phyloP scores from a whole-genome alignment of 92 coral and sea anemone genomes.

The Porites lobata region DNA sequence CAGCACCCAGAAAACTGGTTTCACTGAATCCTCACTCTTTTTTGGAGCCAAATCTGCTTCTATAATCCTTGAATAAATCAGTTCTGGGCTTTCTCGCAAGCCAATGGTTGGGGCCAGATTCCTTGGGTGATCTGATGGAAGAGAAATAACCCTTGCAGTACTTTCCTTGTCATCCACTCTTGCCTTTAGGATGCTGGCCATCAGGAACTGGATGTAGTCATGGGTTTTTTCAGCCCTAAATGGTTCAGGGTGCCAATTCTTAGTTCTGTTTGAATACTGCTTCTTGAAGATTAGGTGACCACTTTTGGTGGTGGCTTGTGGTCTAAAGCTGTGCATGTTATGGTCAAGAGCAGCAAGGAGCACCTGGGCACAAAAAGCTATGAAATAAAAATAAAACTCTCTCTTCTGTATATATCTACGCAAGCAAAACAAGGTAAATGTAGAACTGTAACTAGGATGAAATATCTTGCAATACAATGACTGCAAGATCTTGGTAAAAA shows the following conservation, averaged over 20 bases:
- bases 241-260: constrained; percentile 36
- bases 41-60: constrained; percentile 11
- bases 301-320: constrained; percentile 9
- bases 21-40: no score
- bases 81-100: constrained; percentile 19
- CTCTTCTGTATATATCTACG: neutral
- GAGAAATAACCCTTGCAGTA: constrained; percentile 18
- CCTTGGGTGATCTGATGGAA: constrained; percentile 24
- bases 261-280: constrained; percentile 31
- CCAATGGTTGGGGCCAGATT: constrained; percentile 36
- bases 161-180: constrained; percentile 7
- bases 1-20: no score
- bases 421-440: neutral
- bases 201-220: constrained; percentile 24
- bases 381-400: neutral
- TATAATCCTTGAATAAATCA: constrained; percentile 7
- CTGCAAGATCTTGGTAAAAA: no score
- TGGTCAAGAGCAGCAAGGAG: constrained; percentile 37
- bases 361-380: constrained; percentile 24
- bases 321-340: constrained; percentile 7
- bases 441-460: neutral
- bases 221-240: neutral
- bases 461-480: no score
- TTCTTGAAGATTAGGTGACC: constrained; percentile 31
- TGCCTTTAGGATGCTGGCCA: constrained; percentile 34